Percentiles rank a stretch among this genome's conserved stretches.
phyloP scores from a whole-genome alignment of 2,797 vertebrate genomes.

The Gouania willdenowi region DNA sequence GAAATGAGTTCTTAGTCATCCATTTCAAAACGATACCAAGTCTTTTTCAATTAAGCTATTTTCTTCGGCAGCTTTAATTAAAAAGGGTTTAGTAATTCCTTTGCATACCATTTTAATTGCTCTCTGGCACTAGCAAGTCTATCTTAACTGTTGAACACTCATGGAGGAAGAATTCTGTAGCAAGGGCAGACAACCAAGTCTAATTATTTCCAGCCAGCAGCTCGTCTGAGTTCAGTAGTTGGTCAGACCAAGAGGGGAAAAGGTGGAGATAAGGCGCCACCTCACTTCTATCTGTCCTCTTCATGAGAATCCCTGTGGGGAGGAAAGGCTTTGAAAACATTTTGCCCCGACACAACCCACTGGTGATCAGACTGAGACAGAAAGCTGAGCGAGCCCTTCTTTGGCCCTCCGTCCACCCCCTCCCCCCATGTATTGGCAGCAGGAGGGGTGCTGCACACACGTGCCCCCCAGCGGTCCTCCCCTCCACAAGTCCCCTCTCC shows the following conservation, averaged over 20 bases:
- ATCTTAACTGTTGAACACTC: too few relatives aligned
- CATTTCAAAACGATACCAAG: too few relatives aligned
- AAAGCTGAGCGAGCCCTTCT: background rate
- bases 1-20: too few relatives aligned
- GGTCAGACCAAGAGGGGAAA: conserved; percentile 3
- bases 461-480: too few relatives aligned
- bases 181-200: conserved; percentile 7
- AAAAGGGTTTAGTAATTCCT: too few relatives aligned
- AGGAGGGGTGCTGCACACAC: too few relatives aligned
- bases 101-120: background rate
- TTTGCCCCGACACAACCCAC: conserved; percentile 6
- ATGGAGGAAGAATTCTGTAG: background rate
- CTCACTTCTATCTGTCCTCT: conserved; percentile 14
- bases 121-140: background rate
- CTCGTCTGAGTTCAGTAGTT: conserved; percentile 7
- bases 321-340: conserved; percentile 14
- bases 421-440: too few relatives aligned
- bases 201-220: conserved; percentile 7
- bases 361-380: conserved; percentile 12
- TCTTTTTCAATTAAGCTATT: too few relatives aligned
- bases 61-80: too few relatives aligned
- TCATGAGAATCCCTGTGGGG: conserved; percentile 2
- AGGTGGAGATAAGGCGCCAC: background rate
- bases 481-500: too few relatives aligned
- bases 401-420: too few relatives aligned